Evolutionary conservation across 2,888 invertebrate species (phyloP).

Genomic region (Sepioteuthis lessoniana): DNA sequence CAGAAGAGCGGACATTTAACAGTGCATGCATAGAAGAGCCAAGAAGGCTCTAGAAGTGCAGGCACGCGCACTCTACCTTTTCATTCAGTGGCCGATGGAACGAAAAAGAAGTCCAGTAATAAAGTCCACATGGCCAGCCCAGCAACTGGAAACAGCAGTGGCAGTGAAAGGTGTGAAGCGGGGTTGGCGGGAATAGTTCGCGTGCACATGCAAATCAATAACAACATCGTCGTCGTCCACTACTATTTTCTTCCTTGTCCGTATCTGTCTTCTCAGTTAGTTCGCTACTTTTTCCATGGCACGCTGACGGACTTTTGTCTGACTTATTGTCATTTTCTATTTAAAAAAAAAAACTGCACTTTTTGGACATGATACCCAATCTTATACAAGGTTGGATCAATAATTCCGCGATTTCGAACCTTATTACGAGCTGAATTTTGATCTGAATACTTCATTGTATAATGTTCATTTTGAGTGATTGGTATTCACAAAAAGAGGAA

Average conservation of each 20-base stretch:
- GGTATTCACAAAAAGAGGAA: too few species aligned
- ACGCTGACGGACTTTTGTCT: background rate
- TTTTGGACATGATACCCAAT: background rate
- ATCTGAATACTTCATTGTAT: too few species aligned
- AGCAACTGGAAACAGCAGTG: background rate
- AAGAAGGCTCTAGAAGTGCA: background rate
- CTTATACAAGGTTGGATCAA: background rate
- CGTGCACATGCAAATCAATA: background rate
- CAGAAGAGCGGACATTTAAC: background rate
- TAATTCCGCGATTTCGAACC: background rate
- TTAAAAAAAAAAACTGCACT: background rate
- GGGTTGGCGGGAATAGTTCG: background rate
- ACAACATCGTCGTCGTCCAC: too few species aligned
- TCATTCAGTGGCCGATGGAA: background rate
- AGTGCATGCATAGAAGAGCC: background rate
- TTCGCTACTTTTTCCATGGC: background rate
- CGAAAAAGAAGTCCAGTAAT: background rate
- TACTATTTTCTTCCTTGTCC: background rate
- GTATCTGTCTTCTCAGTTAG: background rate
- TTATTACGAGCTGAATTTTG: too few species aligned
- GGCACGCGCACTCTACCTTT: conserved; percentile 4
- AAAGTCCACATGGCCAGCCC: background rate
- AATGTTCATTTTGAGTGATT: too few species aligned
- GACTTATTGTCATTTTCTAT: background rate
- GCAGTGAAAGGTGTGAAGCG: background rate